Evolutionary conservation across 1,140 invertebrate genomes (phyloP), one percentile per base, ranked within the genome.

Genomic region (Temnothorax curvispinosus): DNA sequence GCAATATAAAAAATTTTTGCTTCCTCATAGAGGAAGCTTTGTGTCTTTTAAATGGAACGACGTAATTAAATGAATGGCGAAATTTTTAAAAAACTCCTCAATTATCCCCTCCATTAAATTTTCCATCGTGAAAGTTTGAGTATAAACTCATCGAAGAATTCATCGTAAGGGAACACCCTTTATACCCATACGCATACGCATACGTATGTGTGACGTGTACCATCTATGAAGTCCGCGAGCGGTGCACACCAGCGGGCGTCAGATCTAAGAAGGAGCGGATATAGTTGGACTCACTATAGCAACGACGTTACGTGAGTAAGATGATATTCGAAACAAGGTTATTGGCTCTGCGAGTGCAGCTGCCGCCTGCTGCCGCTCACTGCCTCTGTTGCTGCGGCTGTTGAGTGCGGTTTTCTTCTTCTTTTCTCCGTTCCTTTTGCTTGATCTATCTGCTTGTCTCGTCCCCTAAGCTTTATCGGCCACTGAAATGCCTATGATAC

Each of bases 291-390:
- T 81, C 67, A 86, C 84, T 86, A 80, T 41, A 89, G 87, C 90
- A 87, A 87, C 86, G 85, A 85, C 88, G 89, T 92, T 91, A 93
- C 87, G 92, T 87, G 92, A 91, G 92, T 93, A 93, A 91, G 92
- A 93, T 93, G 91, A 93, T 92, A 93, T 92, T 93, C 88, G 92
- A 93, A 93, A 92, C 92, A 92, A 93, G 92, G 92, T 92, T 93
- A 93, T 93, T 93, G 92, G 90, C 92, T 92, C 84, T 84, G 77
- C 69, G 85, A 85, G 85, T 67, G 93, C 92, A 94, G 93, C 93
- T 93, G 93, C 91, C 89, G 89, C 84, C 89, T 86, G 80, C 78
- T 67, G 62, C 76, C 64, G 56, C 52, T 86, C 85, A 87, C 60
- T 60, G 78, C 89, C 87, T 75, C 76, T 86, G 77, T 75, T 69